These are phyloP conservation scores for Zaprionus capensis DNA, from an alignment of 1,140 invertebrate species.

Conservation along the genomic window DNA sequence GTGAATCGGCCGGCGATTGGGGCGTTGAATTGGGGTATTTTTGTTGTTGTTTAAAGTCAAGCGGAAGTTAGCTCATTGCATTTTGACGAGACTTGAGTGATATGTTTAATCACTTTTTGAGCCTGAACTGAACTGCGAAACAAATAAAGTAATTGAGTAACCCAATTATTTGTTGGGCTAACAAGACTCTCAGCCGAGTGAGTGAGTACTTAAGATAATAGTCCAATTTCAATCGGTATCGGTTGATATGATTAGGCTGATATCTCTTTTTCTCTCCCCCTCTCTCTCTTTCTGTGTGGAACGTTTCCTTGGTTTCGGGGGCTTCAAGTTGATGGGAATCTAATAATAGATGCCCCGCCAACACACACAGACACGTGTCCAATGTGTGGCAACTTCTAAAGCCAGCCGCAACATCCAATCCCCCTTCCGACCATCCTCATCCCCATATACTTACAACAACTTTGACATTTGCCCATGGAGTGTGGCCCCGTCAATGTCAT, in stretches of 20 bases:
- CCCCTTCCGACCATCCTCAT: neutral
- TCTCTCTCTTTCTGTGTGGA: neutral
- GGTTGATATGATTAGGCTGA: constrained; percentile 43
- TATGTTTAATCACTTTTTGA: neutral
- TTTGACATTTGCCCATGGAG: constrained; percentile 76
- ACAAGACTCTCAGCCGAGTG: constrained; percentile 11
- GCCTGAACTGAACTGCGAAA: neutral
- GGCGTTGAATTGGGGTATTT: neutral
- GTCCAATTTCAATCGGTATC: constrained; percentile 43
- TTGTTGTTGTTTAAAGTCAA: constrained; percentile 37
- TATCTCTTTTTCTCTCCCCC: constrained; percentile 12
- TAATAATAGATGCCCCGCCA: constrained; percentile 41
- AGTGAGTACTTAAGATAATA: constrained; percentile 31
- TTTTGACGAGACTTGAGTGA: constrained; percentile 24
- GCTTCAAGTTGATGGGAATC: constrained; percentile 19
- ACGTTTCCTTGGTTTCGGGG: neutral
- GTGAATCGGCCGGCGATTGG: neutral
- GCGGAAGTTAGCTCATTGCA: constrained; percentile 62
- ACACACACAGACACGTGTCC: constrained; percentile 27
- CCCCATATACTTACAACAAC: constrained; percentile 31
- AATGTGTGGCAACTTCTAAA: constrained; percentile 48
- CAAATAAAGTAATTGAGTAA: constrained; percentile 5
- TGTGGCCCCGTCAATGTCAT: constrained; percentile 52
- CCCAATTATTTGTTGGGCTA: constrained; percentile 22
- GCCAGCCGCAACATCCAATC: constrained; percentile 22